Percentiles rank a stretch among this genome's conserved stretches.
phyloP scores from a whole-genome alignment of 2,797 vertebrate species.

The Pantherophis alleghaniensis region DNA sequence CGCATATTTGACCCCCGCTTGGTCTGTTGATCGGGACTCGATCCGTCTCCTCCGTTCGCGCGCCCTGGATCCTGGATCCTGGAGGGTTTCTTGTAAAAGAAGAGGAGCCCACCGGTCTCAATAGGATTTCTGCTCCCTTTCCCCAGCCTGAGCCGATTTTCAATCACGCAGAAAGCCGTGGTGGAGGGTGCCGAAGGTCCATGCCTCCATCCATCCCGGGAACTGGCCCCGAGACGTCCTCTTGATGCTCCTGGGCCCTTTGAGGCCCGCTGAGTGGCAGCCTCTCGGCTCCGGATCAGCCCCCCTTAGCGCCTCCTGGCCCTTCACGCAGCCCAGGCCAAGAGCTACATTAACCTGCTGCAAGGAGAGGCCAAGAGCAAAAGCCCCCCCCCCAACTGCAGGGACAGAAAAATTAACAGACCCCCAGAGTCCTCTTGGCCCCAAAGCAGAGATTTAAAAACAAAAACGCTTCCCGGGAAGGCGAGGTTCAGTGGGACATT shows the following conservation, averaged over 20 bases:
- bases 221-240: not conserved
- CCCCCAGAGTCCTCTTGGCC: not conserved
- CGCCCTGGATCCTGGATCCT: not conserved
- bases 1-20: not conserved
- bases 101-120: not conserved
- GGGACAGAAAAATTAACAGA: not conserved
- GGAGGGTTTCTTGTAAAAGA: not conserved
- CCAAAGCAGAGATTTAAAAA: not conserved
- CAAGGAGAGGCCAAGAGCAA: not conserved
- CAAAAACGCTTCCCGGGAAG: not conserved
- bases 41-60: accelerated
- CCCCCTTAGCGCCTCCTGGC: not conserved
- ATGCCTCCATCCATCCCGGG: no score
- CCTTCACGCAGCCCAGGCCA: not conserved
- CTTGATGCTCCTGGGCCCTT: not conserved
- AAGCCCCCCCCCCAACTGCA: not conserved
- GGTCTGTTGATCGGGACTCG: not conserved
- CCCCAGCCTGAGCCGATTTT: not conserved
- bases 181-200: not conserved
- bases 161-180: not conserved
- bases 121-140: not conserved
- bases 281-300: not conserved
- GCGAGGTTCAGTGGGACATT: not conserved
- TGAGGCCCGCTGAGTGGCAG: not conserved
- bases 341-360: not conserved